Evolutionary conservation across 2,797 vertebrate genomes (phyloP).

Genomic region (Channa striata): DNA sequence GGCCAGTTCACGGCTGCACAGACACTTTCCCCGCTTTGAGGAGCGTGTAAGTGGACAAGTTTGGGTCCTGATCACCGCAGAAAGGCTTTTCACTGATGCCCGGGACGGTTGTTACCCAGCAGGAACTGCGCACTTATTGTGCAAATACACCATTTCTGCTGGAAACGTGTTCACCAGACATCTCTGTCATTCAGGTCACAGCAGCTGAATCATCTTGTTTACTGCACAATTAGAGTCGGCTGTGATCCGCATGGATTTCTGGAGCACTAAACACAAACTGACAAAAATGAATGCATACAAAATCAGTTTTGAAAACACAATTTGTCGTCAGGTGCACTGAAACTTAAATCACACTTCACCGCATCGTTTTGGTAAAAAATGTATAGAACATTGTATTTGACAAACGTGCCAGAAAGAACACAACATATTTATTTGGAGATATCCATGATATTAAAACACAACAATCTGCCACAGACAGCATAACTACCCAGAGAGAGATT

Average conservation of each 20-base stretch:
- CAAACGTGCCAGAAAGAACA: background rate
- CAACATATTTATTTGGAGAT: background rate
- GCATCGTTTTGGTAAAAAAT: background rate
- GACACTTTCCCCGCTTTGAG: background rate
- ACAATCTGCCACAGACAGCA: background rate
- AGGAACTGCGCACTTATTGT: background rate
- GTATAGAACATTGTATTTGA: background rate
- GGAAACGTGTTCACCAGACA: slow-evolving; percentile 4
- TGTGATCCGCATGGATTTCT: slow-evolving; percentile 23
- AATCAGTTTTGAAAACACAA: background rate
- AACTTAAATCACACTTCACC: background rate
- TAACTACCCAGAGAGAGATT: background rate
- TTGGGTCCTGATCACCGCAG: background rate
- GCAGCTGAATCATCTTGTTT: slow-evolving; percentile 39
- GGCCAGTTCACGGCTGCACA: background rate
- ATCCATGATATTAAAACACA: background rate
- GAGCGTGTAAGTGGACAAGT: background rate
- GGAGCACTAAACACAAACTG: slow-evolving; percentile 22
- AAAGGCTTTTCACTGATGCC: background rate
- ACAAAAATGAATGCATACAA: slow-evolving; percentile 1
- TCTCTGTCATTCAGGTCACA: slow-evolving; percentile 12
- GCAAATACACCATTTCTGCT: background rate
- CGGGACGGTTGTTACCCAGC: background rate
- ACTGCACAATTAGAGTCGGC: slow-evolving; percentile 25
- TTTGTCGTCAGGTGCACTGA: background rate